Conservation (phyloP, 2,113 vertebrate genomes). For the Amia ocellicauda region DNA sequence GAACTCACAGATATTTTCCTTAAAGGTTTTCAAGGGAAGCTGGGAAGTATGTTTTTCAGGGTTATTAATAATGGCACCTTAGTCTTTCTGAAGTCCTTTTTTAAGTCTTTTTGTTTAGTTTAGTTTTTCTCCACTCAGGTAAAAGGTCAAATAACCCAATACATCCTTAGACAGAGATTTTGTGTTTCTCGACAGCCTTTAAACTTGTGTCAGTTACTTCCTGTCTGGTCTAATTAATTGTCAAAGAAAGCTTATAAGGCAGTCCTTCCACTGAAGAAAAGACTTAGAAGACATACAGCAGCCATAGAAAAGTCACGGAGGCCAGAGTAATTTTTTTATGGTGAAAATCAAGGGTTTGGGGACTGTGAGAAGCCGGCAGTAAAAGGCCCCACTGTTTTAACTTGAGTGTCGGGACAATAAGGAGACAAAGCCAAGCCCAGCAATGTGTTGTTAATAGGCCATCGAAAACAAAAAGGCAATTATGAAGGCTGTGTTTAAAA, state of each 20-base stretch:
- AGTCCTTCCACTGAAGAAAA: neutral
- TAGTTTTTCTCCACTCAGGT: too few relatives aligned
- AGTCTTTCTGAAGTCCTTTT: too few relatives aligned
- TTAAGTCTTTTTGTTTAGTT: too few relatives aligned
- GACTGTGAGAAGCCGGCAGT: neutral
- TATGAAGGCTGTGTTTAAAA: constrained; percentile 14
- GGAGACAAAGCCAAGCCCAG: constrained; percentile 16
- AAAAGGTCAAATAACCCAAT: too few relatives aligned
- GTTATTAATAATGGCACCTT: too few relatives aligned
- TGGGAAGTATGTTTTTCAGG: too few relatives aligned
- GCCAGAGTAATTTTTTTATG: constrained; percentile 20
- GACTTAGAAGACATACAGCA: neutral
- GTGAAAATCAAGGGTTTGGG: constrained; percentile 19
- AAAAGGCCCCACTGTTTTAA: constrained; percentile 20
- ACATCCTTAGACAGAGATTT: too few relatives aligned
- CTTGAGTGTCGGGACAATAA: constrained; percentile 15
- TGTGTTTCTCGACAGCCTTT: too few relatives aligned
- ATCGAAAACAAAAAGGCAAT: constrained; percentile 20
- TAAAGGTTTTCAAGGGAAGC: too few relatives aligned
- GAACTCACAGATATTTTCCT: too few relatives aligned
- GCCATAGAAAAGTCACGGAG: constrained; percentile 6
- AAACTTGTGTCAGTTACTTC: neutral
- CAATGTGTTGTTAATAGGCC: neutral
- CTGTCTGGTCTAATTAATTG: constrained; percentile 1
- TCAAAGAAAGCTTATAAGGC: constrained; percentile 13